Evolutionary conservation across 2,113 vertebrate species (phyloP).

Genomic region (western clawed frog (Xenopus tropicalis)): UCB_Xtro_10.0 CM004450.2:125076501-125077000

Average conservation of each 20-base stretch:
- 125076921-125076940: conserved; percentile 21
- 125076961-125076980: conserved; percentile 20
- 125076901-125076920: conserved; percentile 21
- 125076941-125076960: conserved; percentile 15
- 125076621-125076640: conserved; percentile 23
- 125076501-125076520: conserved; percentile 19
- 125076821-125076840: conserved; percentile 18
- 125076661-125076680: conserved; percentile 16
- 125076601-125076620: conserved; percentile 7
- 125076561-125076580: conserved; percentile 1
- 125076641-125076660: conserved; percentile 15
- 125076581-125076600: conserved; percentile 16
- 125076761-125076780: conserved; percentile 16
- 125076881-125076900: conserved; percentile 23
- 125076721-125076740: not conserved
- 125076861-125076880: conserved; percentile 29
- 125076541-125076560: conserved; percentile 8
- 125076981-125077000: conserved; percentile 35
- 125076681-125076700: not conserved
- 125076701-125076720: not conserved
- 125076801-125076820: conserved; percentile 24
- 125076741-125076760: conserved; percentile 1
- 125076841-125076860: conserved; percentile 6
- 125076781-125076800: conserved; percentile 25
- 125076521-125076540: not conserved